phyloP scores from a whole-genome alignment of 2,888 invertebrate genomes.

The Mystacides longicornis region DNA sequence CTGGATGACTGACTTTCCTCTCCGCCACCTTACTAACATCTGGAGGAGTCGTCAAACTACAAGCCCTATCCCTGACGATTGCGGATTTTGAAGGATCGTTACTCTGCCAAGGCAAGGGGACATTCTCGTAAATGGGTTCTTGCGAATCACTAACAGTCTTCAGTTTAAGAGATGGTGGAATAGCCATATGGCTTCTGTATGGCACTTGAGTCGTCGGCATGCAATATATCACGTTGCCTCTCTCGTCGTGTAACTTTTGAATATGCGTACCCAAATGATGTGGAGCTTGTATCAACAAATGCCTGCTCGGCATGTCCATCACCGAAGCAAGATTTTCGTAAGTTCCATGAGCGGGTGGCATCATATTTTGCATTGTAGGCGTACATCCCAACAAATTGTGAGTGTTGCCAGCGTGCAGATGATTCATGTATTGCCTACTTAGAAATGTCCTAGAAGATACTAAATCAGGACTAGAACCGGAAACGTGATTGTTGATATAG shows the following conservation, averaged over 20 bases:
- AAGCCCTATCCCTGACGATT: constrained; percentile 45
- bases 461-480: constrained; percentile 71
- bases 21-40: constrained; percentile 48
- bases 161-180: constrained; percentile 44
- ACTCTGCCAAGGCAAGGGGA: constrained; percentile 60
- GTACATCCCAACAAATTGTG: constrained; percentile 38
- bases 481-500: constrained; percentile 51
- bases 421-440: constrained; percentile 43
- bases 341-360: constrained; percentile 57
- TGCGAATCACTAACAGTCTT: constrained; percentile 40
- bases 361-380: constrained; percentile 31
- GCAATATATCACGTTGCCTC: constrained; percentile 57
- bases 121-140: constrained; percentile 78
- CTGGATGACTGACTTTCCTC: constrained; percentile 38
- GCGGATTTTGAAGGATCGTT: constrained; percentile 30
- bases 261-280: constrained; percentile 53
- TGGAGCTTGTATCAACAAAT: constrained; percentile 49
- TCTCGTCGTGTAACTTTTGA: constrained; percentile 54
- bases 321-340: constrained; percentile 65
- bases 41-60: constrained; percentile 65
- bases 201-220: constrained; percentile 49
- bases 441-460: constrained; percentile 64
- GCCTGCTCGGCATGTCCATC: constrained; percentile 41
- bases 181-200: constrained; percentile 43
- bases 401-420: constrained; percentile 33